These are phyloP conservation scores for Zaprionus tsacasi DNA, from an alignment of 1,140 invertebrate species.

Conservation along the genomic window DNA sequence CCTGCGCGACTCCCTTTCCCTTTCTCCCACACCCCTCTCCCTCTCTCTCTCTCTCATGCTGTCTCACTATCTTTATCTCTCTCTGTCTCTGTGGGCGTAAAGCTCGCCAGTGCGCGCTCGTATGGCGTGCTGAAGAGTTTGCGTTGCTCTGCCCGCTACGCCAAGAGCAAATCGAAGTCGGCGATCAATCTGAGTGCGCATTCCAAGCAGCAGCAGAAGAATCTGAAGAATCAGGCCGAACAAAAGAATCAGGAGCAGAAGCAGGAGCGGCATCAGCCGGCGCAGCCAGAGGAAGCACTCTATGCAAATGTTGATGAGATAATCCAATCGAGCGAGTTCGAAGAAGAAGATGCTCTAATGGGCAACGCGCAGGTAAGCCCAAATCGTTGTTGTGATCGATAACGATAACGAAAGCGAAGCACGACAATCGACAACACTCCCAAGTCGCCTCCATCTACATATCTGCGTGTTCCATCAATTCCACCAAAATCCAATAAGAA, in stretches of 20 bases:
- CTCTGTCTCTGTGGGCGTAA: slow-evolving; percentile 32
- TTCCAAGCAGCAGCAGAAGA: slow-evolving; percentile 64
- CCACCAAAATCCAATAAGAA: slow-evolving; percentile 1
- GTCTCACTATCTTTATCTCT: slow-evolving; percentile 18
- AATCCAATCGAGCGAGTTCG: slow-evolving; percentile 22
- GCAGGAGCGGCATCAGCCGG: slow-evolving; percentile 23
- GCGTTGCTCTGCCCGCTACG: slow-evolving; percentile 66
- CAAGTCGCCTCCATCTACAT: slow-evolving; percentile 29
- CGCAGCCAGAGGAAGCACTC: slow-evolving; percentile 37
- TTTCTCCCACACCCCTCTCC: neutral
- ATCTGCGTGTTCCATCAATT: slow-evolving; percentile 33
- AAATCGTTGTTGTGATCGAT: slow-evolving; percentile 14
- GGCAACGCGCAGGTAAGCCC: slow-evolving; percentile 73
- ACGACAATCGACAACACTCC: slow-evolving; percentile 14
- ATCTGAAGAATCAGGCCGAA: slow-evolving; percentile 31
- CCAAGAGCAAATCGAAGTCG: slow-evolving; percentile 69
- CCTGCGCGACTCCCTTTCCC: neutral
- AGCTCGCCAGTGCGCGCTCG: slow-evolving; percentile 70
- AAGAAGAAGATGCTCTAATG: slow-evolving; percentile 68
- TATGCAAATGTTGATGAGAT: slow-evolving; percentile 66
- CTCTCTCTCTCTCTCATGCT: neutral
- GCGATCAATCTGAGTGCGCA: slow-evolving; percentile 70
- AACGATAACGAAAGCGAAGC: neutral
- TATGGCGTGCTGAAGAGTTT: slow-evolving; percentile 72
- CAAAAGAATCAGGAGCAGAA: slow-evolving; percentile 11